phyloP scores from a whole-genome alignment of 2,113 vertebrate species.

The Lipotes vexillifer region DNA sequence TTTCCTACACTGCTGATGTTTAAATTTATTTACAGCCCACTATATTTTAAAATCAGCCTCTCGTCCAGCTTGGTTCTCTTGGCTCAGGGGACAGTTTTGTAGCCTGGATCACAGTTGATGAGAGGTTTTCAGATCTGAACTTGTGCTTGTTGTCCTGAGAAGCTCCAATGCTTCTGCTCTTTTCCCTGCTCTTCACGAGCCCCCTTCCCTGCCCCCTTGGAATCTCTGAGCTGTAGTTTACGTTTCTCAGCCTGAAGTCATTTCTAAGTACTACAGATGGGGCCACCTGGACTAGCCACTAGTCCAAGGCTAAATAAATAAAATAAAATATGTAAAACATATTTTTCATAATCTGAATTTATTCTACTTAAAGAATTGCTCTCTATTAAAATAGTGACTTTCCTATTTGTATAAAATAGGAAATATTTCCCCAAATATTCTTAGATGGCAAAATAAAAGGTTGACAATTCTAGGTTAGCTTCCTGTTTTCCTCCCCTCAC shows the following conservation, averaged over 20 bases:
- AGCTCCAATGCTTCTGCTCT: not conserved
- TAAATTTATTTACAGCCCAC: not conserved
- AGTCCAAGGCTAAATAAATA: not conserved
- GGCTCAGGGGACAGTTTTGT: not conserved
- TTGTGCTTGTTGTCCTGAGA: not conserved
- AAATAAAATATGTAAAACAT: not conserved
- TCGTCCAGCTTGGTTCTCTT: not conserved
- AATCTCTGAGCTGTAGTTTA: not conserved
- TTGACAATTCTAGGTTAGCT: not conserved
- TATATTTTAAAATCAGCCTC: not conserved
- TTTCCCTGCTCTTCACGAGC: not conserved
- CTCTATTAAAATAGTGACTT: not conserved
- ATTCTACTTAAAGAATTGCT: not conserved
- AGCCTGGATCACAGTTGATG: not conserved
- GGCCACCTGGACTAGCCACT: not conserved
- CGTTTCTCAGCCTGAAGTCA: not conserved
- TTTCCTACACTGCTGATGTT: not conserved
- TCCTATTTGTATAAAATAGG: not conserved
- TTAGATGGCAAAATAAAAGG: not conserved
- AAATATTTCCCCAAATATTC: not conserved
- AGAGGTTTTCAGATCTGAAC: constrained; percentile 5
- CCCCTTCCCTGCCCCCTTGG: not conserved
- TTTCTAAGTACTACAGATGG: not conserved
- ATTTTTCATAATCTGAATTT: not conserved
- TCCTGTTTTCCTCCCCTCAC: not conserved